Base-by-base conservation (phyloP, 2,888 invertebrate species). In the Mesochorus sp. region DNA sequence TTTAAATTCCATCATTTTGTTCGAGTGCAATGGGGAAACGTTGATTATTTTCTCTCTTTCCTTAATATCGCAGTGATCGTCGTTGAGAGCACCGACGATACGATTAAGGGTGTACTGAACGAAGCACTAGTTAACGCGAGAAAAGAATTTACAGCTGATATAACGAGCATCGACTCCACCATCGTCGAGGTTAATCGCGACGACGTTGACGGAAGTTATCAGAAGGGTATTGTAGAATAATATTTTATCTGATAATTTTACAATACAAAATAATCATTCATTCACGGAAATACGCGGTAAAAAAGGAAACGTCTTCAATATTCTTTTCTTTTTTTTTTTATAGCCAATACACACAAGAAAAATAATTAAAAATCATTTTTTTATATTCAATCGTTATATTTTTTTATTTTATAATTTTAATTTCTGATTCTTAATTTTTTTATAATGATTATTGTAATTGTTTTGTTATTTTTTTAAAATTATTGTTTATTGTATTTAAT, bases 181-280 rank as follows among this genome's bases (percentile, higher is more conserved):
- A 80, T 84, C 5, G 84, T 90, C n/a, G 67, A 81, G 26, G 85
- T 91, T 10, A 85, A 89, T 79, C 86, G 91, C 6, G 84, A 86
- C 26, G 82, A 87, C 74, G 79, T 88, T 19, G 86, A 87, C 0
- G 84, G 83, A 8, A 89, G 87, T 74, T 87, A 81, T 44, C 64
- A 87, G 4, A 84, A 85, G 84, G 89, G 91, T 91, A 80, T n/a
- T n/a, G n/a, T n/a, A n/a, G n/a, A n/a, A n/a, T n/a, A n/a, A n/a
- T n/a, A n/a, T n/a, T n/a, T n/a, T n/a, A n/a, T n/a, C n/a, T n/a
- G n/a, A n/a, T n/a, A n/a, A n/a, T n/a, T n/a, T n/a, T n/a, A n/a
- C n/a, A n/a, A n/a, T n/a, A n/a, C n/a, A n/a, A n/a, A n/a, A n/a
- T n/a, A n/a, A n/a, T n/a, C n/a, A n/a, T n/a, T n/a, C n/a, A n/a